Evolutionary conservation across 2,888 invertebrate species (phyloP).

Genomic region (Xanthia icteritia): DNA sequence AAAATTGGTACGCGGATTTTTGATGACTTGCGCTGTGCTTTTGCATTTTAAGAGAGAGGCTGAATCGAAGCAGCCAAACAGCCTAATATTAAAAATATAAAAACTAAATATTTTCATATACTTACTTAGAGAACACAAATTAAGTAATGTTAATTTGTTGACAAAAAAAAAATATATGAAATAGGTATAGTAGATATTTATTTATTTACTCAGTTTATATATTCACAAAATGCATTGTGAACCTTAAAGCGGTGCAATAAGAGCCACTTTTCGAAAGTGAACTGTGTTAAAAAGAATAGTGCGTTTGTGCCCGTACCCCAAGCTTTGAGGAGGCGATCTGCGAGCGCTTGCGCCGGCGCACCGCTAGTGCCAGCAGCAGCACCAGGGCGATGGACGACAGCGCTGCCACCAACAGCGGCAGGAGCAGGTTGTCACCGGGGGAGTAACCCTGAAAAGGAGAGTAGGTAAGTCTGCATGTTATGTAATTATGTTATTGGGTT

Average conservation of each 20-base stretch:
- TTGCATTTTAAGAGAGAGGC: no score
- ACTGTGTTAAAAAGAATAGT: neutral
- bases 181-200: no score
- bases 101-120: no score
- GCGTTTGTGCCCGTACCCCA: constrained; percentile 78
- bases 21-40: no score
- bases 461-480: neutral
- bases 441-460: constrained; percentile 88
- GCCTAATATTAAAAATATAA: no score
- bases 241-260: neutral
- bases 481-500: neutral
- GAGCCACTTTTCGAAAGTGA: neutral
- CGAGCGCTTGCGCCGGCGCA: constrained; percentile 85
- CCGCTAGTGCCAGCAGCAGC: constrained; percentile 88
- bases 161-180: no score
- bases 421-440: constrained; percentile 90
- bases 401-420: constrained; percentile 89
- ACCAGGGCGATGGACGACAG: constrained; percentile 87
- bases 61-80: no score
- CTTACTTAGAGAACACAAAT: no score
- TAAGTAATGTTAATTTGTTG: no score
- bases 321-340: constrained; percentile 81
- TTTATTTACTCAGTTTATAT: no score
- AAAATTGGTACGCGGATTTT: no score
- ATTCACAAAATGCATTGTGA: no score